Evolutionary conservation across 1,140 invertebrate genomes (phyloP).

Genomic region (Condylostylus longicornis): DNA sequence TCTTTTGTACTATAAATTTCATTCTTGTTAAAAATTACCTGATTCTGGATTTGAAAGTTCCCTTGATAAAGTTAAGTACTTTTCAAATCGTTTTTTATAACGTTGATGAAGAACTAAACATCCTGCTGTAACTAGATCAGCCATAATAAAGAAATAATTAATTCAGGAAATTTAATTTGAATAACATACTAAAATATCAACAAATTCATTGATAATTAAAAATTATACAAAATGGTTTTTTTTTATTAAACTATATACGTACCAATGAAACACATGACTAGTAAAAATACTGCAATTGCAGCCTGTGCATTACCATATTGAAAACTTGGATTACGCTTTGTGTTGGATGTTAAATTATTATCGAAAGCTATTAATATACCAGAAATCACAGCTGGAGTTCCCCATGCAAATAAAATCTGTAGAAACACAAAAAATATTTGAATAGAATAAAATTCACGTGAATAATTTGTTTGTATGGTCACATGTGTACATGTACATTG

Average conservation of each 20-base stretch:
- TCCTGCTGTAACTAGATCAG: slow-evolving; percentile 47
- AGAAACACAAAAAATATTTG: slow-evolving; percentile 24
- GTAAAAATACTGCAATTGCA: slow-evolving; percentile 44
- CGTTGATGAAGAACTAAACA: slow-evolving; percentile 61
- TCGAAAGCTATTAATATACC: slow-evolving; percentile 38
- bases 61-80: slow-evolving; percentile 33
- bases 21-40: no score
- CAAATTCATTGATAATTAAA: no score
- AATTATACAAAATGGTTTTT: neutral
- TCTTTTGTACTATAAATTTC: no score
- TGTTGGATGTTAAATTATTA: slow-evolving; percentile 32
- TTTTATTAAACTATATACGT: slow-evolving; percentile 12
- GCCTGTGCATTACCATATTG: slow-evolving; percentile 62
- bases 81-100: slow-evolving; percentile 39
- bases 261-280: slow-evolving; percentile 53
- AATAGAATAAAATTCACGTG: no score
- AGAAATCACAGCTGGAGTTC: slow-evolving; percentile 38
- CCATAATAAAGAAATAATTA: slow-evolving; percentile 6
- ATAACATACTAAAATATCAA: neutral
- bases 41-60: slow-evolving; percentile 29
- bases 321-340: slow-evolving; percentile 60
- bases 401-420: slow-evolving; percentile 61
- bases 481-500: no score
- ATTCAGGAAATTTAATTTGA: neutral
- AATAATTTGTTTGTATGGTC: no score